Percentiles rank a stretch among this genome's conserved stretches.
These are phyloP conservation scores for Sminthurides aquaticus DNA, from an alignment of 2,888 invertebrate genomes.

Conservation along the genomic window DNA sequence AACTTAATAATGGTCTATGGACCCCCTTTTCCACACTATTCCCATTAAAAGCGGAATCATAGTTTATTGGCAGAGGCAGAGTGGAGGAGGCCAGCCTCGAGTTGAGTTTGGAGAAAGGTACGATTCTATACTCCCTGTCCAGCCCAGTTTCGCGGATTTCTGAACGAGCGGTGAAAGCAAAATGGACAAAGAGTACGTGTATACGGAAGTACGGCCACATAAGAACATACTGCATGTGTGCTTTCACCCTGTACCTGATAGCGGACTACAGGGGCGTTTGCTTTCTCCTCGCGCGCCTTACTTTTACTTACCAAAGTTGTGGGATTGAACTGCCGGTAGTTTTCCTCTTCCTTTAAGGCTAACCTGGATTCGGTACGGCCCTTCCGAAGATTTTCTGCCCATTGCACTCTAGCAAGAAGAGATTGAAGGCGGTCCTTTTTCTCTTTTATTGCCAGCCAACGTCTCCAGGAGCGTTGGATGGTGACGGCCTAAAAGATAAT, in stretches of 20 bases:
- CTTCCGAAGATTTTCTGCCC: conserved; percentile 39
- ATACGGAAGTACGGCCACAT: too few species aligned
- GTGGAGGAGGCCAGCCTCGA: background rate
- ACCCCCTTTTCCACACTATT: too few species aligned
- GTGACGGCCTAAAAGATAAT: conserved; percentile 29
- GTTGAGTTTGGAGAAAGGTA: background rate
- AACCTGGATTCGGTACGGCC: conserved; percentile 35
- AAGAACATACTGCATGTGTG: too few species aligned
- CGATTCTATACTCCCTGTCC: too few species aligned
- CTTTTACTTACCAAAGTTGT: conserved; percentile 30
- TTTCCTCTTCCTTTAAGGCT: conserved; percentile 31
- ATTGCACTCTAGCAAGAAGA: conserved; percentile 34
- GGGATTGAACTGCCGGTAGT: conserved; percentile 36
- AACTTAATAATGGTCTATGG: too few species aligned
- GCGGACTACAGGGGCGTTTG: too few species aligned
- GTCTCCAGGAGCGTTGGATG: conserved; percentile 41
- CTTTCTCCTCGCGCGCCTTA: too few species aligned
- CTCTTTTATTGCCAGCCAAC: conserved; percentile 36
- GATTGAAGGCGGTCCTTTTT: conserved; percentile 30
- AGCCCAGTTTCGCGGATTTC: too few species aligned
- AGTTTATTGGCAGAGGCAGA: background rate
- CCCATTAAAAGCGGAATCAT: too few species aligned
- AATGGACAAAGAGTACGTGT: too few species aligned
- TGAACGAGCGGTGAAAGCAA: too few species aligned
- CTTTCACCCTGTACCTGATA: too few species aligned